phyloP scores from a whole-genome alignment of 23 tunicate species.

The Trididemnum clinides region DNA sequence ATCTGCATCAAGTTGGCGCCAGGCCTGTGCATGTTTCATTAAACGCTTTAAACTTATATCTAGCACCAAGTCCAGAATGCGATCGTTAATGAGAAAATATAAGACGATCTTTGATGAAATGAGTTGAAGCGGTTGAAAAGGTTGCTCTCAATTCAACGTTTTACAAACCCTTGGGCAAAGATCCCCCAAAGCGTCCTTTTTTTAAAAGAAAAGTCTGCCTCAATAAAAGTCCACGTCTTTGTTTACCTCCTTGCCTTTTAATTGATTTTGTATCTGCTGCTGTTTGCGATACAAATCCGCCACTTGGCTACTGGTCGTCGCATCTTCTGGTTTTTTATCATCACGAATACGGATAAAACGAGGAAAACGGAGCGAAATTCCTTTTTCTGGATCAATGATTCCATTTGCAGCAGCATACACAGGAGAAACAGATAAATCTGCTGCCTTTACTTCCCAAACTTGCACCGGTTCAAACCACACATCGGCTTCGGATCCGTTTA shows the following conservation, averaged over 20 bases:
- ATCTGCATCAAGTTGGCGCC: no score
- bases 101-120: no score
- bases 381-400: constrained; percentile 88
- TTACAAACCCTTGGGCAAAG: no score
- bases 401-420: constrained; percentile 99
- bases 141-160: no score
- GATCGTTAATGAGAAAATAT: no score
- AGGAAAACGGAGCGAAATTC: constrained; percentile 97
- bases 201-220: no score
- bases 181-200: no score
- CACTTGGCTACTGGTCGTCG: constrained; percentile 89
- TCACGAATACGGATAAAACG: constrained; percentile 92
- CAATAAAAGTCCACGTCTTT: constrained; percentile 80
- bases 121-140: no score
- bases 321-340: constrained; percentile 96
- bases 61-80: no score
- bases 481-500: constrained; percentile 89
- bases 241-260: constrained; percentile 64
- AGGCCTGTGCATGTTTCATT: no score
- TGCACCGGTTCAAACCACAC: constrained; percentile 96
- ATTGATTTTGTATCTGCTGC: constrained; percentile 78
- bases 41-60: no score
- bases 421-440: constrained; percentile 98
- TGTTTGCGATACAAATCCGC: constrained; percentile 87
- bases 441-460: constrained; percentile 99